Percentiles rank a stretch among this genome's conserved stretches.
phyloP scores from a whole-genome alignment of 2,797 vertebrate species.

The Echeneis naucrates region DNA sequence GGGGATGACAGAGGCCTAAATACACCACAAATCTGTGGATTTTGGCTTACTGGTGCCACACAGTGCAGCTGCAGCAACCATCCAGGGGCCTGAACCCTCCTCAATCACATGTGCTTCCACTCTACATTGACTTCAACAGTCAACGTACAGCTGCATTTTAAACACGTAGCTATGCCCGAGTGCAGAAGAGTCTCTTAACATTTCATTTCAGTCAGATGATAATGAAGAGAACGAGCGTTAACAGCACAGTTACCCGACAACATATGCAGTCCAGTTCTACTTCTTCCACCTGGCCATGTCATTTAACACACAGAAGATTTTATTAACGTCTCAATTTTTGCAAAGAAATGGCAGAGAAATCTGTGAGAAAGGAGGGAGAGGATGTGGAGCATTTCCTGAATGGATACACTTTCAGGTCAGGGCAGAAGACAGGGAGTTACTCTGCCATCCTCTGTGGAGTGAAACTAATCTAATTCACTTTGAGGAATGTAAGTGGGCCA shows the following conservation, averaged over 20 bases:
- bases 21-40: constrained; percentile 56
- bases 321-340: constrained; percentile 12
- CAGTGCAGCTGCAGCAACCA: constrained; percentile 50
- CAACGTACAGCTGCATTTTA: constrained; percentile 31
- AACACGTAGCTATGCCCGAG: background rate
- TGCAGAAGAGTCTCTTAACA: background rate
- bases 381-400: constrained; percentile 75
- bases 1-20: constrained; percentile 56
- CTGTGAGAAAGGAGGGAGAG: constrained; percentile 51
- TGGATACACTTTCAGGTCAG: constrained; percentile 69
- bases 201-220: background rate
- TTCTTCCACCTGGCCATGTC: background rate
- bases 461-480: constrained; percentile 79
- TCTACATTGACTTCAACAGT: constrained; percentile 33
- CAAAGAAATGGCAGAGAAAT: constrained; percentile 27
- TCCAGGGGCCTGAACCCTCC: constrained; percentile 2
- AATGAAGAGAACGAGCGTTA: background rate
- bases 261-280: background rate
- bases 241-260: constrained; percentile 1
- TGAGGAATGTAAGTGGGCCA: constrained; percentile 75
- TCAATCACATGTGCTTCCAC: constrained; percentile 28
- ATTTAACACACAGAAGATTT: constrained; percentile 19
- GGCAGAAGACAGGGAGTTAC: constrained; percentile 69
- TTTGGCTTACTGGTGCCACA: constrained; percentile 46
- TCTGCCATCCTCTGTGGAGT: constrained; percentile 68